phyloP scores from a whole-genome alignment of 92 coral and sea anemone genomes.

The Ricordea florida region DNA sequence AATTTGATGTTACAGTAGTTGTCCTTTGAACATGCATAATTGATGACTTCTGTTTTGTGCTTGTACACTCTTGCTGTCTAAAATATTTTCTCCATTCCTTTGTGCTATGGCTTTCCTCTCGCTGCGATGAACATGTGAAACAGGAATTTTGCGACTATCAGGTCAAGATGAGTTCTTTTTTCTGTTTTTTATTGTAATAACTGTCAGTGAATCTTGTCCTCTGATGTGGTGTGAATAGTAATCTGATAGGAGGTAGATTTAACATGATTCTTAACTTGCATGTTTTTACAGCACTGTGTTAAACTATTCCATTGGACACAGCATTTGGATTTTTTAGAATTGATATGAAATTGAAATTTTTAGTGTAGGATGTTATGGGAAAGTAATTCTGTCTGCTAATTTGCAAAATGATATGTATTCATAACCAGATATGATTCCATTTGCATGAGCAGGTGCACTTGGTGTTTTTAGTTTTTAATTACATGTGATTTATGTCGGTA shows the following conservation, averaged over 20 bases:
- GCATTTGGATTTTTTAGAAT: no score
- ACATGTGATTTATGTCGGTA: no score
- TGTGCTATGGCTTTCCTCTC: constrained; percentile 26
- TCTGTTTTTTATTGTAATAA: constrained; percentile 12
- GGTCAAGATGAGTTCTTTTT: constrained; percentile 70
- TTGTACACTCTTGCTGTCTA: constrained; percentile 32
- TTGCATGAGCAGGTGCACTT: no score
- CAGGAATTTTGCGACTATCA: constrained; percentile 89
- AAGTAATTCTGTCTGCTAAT: no score
- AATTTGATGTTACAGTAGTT: constrained; percentile 1
- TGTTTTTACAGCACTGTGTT: no score
- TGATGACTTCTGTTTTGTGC: constrained; percentile 45
- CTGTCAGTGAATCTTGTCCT: neutral
- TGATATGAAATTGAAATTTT: no score
- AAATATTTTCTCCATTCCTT: constrained; percentile 58
- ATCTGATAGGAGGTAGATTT: neutral
- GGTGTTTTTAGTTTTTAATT: no score
- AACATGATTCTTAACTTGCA: neutral
- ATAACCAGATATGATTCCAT: no score
- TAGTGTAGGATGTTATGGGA: no score
- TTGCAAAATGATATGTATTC: no score
- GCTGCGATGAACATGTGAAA: constrained; percentile 32
- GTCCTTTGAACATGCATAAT: constrained; percentile 24
- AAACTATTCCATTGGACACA: no score
- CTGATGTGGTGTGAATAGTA: no score